Evolutionary conservation across 2,888 invertebrate species (phyloP).

Genomic region (Ochropleura plecta): DNA sequence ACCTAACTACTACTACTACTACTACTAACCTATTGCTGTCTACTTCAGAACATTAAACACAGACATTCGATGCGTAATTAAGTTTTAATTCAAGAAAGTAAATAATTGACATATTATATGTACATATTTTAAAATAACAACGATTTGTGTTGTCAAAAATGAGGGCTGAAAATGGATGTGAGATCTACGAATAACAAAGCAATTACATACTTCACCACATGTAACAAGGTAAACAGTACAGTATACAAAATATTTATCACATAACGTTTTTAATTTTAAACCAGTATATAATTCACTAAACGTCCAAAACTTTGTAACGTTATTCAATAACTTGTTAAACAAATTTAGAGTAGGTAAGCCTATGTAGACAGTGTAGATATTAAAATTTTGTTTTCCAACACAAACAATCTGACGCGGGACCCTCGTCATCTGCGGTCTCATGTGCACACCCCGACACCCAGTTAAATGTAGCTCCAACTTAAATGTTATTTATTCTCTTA

Average conservation of each 20-base stretch:
- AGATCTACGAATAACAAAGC: conserved; percentile 3
- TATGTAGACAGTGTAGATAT: conserved; percentile 76
- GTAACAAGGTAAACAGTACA: too few species aligned
- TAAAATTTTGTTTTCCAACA: conserved; percentile 80
- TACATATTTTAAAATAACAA: neutral
- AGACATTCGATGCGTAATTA: neutral
- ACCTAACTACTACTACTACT: too few species aligned
- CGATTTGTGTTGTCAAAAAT: neutral
- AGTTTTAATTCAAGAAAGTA: neutral
- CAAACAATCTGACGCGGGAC: conserved; percentile 77
- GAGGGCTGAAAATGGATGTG: neutral
- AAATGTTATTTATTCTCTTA: conserved; percentile 66
- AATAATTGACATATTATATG: too few species aligned
- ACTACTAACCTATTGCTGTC: neutral
- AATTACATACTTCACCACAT: neutral
- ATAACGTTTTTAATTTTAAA: conserved; percentile 28
- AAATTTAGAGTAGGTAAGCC: conserved; percentile 74
- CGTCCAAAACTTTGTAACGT: conserved; percentile 58
- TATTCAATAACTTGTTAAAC: conserved; percentile 66
- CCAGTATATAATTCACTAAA: conserved; percentile 50
- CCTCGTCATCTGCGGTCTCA: conserved; percentile 82
- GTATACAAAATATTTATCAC: conserved; percentile 23
- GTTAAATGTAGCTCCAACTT: conserved; percentile 75
- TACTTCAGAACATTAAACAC: neutral
- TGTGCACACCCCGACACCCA: conserved; percentile 76